Evolutionary conservation across 2,797 vertebrate genomes (phyloP), one percentile per base, ranked within the genome.

Genomic region (Pseudochirops cupreus): DNA sequence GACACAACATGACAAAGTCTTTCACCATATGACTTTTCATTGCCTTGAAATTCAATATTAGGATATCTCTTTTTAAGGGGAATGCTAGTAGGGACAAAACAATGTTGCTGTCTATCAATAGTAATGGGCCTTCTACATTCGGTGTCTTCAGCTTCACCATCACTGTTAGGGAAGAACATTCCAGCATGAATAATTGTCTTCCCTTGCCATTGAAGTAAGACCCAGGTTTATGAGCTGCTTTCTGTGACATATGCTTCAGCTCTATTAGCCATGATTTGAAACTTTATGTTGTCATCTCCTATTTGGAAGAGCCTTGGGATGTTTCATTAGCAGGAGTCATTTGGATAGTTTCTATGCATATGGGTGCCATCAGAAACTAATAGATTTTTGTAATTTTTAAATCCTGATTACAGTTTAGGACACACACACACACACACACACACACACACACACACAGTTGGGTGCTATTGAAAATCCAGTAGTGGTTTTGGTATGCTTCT

Each of bases 291-390:
- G 18, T 91, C 21, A 58, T 91, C 94, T 55, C 53, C 50, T 46
- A 58, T 91, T 87, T 94, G 50, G 59, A 90, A 93, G 26, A 29
- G 18, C 52, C 31, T 56, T 57, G 46, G 57, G 18, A 29, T 5
- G 90, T 53, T 93, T 82, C 74, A 87, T 95, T 87, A 90, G 14
- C 24, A 92, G 24, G 54, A 93, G 1, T 9, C 95, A 92, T 33
- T 90, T 92, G 21, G 1, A 91, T 94, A 57, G 56, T 57, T 57
- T 57, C 6, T 0, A 1, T 57, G 56, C 56, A 28, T 57, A 28
- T 57, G 56, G 26, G 56, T 57, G 56, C 24, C 56, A 57, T 57
- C 56, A 57, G 56, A 57, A 57, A 57, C 56, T 57, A 57, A 57
- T 28, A 26, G 56, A 57, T 57, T 57, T 57, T 57, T 57, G 24